Percentiles rank a stretch among this genome's conserved stretches.
Evolutionary conservation across 2,888 invertebrate genomes (phyloP).

Genomic region (Tachystola acroxantha): DNA sequence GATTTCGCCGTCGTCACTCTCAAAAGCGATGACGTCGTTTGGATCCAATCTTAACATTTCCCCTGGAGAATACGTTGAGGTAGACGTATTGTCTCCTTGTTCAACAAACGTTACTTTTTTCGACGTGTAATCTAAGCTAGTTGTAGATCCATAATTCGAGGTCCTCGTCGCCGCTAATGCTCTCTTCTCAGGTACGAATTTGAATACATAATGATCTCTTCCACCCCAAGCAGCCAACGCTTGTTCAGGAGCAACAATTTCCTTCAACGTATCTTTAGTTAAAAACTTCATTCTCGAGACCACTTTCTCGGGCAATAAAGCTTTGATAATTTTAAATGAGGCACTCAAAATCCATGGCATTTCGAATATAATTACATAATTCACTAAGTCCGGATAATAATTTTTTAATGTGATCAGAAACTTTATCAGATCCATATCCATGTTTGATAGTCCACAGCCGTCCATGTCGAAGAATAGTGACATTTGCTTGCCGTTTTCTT

Average conservation of each 20-base stretch:
- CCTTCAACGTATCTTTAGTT: conserved; percentile 82
- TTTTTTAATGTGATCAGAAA: conserved; percentile 90
- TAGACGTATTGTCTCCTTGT: too few species aligned
- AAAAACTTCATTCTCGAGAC: conserved; percentile 90
- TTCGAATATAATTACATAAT: conserved; percentile 90
- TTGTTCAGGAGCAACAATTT: conserved; percentile 84
- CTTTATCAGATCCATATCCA: conserved; percentile 91
- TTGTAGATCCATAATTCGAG: too few species aligned
- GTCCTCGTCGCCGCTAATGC: too few species aligned
- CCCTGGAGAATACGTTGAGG: too few species aligned
- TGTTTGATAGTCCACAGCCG: conserved; percentile 86
- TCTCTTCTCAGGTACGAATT: too few species aligned
- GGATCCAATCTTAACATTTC: conserved; percentile 17
- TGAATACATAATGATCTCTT: conserved; percentile 74
- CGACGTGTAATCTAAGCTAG: too few species aligned
- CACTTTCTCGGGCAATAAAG: conserved; percentile 88
- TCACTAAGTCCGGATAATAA: conserved; percentile 90
- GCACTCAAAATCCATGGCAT: conserved; percentile 94
- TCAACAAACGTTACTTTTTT: too few species aligned
- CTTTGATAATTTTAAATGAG: conserved; percentile 90
- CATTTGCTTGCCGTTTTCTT: conserved; percentile 83
- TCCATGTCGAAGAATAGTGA: conserved; percentile 92
- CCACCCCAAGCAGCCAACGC: conserved; percentile 87
- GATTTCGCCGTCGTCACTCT: conserved; percentile 77
- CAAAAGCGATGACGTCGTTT: conserved; percentile 80